Percentiles rank a stretch among this genome's conserved stretches.
These are phyloP conservation scores for Pyrgus malvae DNA, from an alignment of 2,888 invertebrate genomes.

Conservation along the genomic window DNA sequence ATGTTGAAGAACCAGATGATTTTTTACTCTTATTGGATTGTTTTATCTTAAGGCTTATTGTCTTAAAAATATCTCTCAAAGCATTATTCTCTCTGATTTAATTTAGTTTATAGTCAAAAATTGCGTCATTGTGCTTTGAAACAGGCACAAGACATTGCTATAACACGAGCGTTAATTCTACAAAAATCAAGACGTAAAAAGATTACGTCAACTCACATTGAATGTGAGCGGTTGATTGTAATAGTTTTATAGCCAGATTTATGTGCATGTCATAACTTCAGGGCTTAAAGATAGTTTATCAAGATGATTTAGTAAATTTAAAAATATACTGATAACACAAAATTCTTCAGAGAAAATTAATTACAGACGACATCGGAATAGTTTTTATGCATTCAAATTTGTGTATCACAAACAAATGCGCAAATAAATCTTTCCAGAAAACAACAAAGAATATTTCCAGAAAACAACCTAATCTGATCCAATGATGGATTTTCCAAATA, in stretches of 20 bases:
- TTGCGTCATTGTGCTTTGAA: slow-evolving; percentile 1
- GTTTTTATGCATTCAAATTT: too few relatives aligned
- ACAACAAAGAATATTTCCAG: slow-evolving; percentile 1
- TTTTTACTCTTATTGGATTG: too few relatives aligned
- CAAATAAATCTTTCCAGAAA: too few relatives aligned
- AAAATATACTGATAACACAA: too few relatives aligned
- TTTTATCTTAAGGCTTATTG: not conserved
- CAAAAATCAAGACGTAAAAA: slow-evolving; percentile 10
- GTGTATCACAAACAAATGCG: too few relatives aligned
- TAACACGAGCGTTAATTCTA: not conserved
- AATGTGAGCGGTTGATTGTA: not conserved
- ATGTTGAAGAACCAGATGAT: too few relatives aligned
- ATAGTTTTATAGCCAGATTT: slow-evolving; percentile 2
- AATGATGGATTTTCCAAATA: not conserved
- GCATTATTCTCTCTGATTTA: not conserved
- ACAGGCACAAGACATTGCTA: not conserved
- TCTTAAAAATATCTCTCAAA: not conserved
- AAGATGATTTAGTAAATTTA: too few relatives aligned
- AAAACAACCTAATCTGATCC: not conserved
- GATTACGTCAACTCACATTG: not conserved
- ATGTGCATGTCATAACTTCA: not conserved
- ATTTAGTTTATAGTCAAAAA: not conserved
- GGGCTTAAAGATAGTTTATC: not conserved
- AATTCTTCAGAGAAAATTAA: too few relatives aligned
- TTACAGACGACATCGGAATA: too few relatives aligned